Conservation (phyloP, 2,888 invertebrate species). For the Philonicus albiceps region DNA sequence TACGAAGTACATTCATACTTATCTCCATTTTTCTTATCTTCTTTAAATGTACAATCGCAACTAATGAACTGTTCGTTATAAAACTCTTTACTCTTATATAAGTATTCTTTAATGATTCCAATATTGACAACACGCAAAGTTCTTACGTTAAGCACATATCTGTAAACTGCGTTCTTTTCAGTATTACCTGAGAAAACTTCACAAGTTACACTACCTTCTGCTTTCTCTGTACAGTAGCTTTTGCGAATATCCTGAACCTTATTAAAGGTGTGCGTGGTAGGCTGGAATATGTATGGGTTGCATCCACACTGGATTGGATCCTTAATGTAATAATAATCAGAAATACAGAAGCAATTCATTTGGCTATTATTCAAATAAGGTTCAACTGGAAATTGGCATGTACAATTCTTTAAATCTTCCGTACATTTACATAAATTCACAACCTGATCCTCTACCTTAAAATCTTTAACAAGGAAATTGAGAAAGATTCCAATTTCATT, state of each 20-base stretch:
- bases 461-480: background rate
- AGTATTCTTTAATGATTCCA: background rate
- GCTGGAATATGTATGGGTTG: background rate
- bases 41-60: background rate
- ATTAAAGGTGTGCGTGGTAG: background rate
- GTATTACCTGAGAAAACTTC: background rate
- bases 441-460: background rate
- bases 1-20: background rate
- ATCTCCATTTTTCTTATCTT: background rate
- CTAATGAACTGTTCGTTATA: background rate
- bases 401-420: background rate
- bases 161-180: background rate
- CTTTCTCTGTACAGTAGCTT: background rate
- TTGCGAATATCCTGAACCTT: background rate
- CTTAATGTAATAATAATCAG: background rate
- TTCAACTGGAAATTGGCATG: background rate
- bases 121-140: background rate
- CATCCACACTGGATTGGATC: background rate
- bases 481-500: background rate
- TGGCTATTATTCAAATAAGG: background rate
- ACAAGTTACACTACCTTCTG: background rate
- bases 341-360: background rate
- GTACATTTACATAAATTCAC: background rate
- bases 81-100: background rate
- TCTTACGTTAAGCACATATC: background rate